Evolutionary conservation across 2,113 vertebrate species (phyloP).

Genomic region (Actenoides hombroni): DNA sequence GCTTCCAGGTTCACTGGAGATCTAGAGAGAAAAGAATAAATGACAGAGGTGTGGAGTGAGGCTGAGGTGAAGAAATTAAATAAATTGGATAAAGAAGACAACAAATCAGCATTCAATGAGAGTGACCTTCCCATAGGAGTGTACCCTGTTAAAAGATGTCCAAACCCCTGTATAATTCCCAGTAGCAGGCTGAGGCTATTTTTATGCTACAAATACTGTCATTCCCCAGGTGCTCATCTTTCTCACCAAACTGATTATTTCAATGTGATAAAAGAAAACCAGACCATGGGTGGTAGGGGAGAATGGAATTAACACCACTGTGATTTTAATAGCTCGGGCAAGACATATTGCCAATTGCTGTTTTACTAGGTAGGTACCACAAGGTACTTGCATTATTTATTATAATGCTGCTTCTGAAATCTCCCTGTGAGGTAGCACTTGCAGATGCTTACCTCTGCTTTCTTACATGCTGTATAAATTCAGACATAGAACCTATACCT

Average conservation of each 20-base stretch:
- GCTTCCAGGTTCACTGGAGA: background rate
- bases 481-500: background rate
- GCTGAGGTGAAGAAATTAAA: background rate
- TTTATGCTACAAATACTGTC: background rate
- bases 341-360: rapidly evolving
- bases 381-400: background rate
- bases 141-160: background rate
- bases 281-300: background rate
- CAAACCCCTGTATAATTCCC: background rate
- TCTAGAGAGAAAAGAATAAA: background rate
- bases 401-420: background rate
- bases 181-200: background rate
- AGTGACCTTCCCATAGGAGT: background rate
- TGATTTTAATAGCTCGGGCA: background rate
- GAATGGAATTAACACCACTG: background rate
- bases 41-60: background rate
- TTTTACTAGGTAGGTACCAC: background rate
- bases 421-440: background rate
- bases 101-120: background rate
- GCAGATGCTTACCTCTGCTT: background rate
- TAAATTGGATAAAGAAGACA: background rate
- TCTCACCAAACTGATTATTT: background rate
- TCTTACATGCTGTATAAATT: background rate
- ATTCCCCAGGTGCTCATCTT: background rate
- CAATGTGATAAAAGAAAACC: background rate